Evolutionary conservation across 2,797 vertebrate genomes (phyloP).

Genomic region (Notolepis coatsorum): DNA sequence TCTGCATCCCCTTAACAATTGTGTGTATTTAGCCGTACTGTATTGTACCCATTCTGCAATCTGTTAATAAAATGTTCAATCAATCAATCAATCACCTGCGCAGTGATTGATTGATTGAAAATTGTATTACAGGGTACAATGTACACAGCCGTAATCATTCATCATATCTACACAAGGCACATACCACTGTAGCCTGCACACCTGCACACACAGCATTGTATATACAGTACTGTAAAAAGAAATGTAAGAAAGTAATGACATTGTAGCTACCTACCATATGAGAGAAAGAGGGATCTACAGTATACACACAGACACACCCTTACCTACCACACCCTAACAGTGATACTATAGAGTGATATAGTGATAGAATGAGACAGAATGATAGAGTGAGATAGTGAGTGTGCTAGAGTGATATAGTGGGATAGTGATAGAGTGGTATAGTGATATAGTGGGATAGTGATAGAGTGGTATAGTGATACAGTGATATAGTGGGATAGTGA

Average conservation of each 20-base stretch:
- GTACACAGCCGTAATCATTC: too few relatives aligned
- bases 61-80: too few relatives aligned
- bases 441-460: not conserved
- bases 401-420: constrained; percentile 10
- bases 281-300: not conserved
- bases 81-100: too few relatives aligned
- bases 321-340: not conserved
- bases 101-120: too few relatives aligned
- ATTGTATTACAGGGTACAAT: too few relatives aligned
- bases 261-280: too few relatives aligned
- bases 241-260: too few relatives aligned
- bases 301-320: not conserved
- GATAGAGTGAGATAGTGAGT: constrained; percentile 2
- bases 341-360: not conserved
- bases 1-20: too few relatives aligned
- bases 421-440: not conserved
- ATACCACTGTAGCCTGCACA: not conserved
- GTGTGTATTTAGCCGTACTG: too few relatives aligned
- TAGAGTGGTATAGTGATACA: constrained; percentile 7
- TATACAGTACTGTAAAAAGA: not conserved
- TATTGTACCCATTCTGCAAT: too few relatives aligned
- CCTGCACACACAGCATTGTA: not conserved
- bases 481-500: too few relatives aligned
- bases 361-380: not conserved
- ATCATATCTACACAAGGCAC: not conserved